phyloP scores from a whole-genome alignment of 2,888 invertebrate genomes.

The Parnassius apollo region DNA sequence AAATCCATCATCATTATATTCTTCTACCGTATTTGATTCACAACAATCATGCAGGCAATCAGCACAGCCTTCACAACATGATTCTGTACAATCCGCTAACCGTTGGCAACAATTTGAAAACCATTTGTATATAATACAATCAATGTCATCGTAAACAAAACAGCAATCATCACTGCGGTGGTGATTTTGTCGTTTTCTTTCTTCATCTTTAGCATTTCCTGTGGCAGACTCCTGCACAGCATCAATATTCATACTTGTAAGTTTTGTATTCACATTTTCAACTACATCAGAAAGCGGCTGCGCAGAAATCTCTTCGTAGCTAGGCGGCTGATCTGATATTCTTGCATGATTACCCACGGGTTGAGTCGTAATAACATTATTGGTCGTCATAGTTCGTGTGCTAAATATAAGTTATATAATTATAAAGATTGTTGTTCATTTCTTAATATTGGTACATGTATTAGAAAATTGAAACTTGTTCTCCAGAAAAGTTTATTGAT shows the following conservation, averaged over 20 bases:
- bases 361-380: constrained; percentile 18
- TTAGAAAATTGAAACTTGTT: no score
- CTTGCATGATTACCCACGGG: not conserved
- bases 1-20: constrained; percentile 3
- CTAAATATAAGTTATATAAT: no score
- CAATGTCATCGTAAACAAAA: constrained; percentile 3
- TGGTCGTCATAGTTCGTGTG: not conserved
- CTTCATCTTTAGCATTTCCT: constrained; percentile 5
- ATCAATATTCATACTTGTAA: not conserved
- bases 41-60: constrained; percentile 26
- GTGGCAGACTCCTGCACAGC: not conserved
- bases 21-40: constrained; percentile 13
- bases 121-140: not conserved
- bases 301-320: constrained; percentile 19
- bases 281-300: constrained; percentile 10
- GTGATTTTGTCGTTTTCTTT: constrained; percentile 5
- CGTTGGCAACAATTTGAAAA: constrained; percentile 24
- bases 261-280: not conserved
- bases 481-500: no score
- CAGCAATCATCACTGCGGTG: constrained; percentile 15
- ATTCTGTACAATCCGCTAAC: constrained; percentile 23
- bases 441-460: no score
- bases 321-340: constrained; percentile 13
- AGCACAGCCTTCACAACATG: constrained; percentile 25
- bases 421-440: no score